These are phyloP conservation scores for Uloborus plumipes DNA, from an alignment of 2,888 invertebrate species.

Conservation along the genomic window DNA sequence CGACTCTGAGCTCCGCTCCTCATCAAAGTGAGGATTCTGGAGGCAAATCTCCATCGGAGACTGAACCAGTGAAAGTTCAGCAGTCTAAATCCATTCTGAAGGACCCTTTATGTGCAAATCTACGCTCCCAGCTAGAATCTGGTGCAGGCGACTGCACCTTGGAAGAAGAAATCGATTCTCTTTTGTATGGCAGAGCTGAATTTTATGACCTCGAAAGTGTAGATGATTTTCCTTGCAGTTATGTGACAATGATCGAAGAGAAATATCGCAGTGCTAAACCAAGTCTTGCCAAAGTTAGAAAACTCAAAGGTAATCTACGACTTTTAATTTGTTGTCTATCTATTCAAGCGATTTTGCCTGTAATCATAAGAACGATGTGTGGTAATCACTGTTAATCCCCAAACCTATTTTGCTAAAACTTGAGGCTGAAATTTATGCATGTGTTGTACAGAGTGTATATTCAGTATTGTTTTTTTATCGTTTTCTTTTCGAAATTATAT, in stretches of 20 bases:
- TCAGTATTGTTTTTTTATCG: no score
- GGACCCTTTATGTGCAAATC: constrained; percentile 67
- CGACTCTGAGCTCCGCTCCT: constrained; percentile 27
- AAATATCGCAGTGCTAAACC: constrained; percentile 66
- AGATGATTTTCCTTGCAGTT: constrained; percentile 67
- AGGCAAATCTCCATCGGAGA: background rate
- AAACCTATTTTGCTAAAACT: no score
- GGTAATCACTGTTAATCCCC: background rate
- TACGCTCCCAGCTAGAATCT: constrained; percentile 65
- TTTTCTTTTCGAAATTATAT: no score
- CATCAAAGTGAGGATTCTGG: constrained; percentile 9
- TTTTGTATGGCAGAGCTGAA: constrained; percentile 68
- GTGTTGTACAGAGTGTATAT: no score
- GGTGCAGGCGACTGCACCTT: constrained; percentile 63
- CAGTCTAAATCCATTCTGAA: constrained; percentile 67
- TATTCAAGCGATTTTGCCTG: no score
- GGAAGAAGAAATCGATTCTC: constrained; percentile 69
- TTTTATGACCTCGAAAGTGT: constrained; percentile 65
- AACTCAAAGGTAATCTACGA: constrained; percentile 44
- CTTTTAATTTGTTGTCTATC: no score
- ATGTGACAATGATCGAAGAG: constrained; percentile 67
- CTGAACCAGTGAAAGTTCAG: constrained; percentile 8
- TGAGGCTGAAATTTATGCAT: no score
- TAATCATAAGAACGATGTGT: background rate
- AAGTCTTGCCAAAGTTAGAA: constrained; percentile 64